These are phyloP conservation scores for Petrocephalus sullivani DNA, from an alignment of 2,797 vertebrate genomes.

Conservation along the genomic window DNA sequence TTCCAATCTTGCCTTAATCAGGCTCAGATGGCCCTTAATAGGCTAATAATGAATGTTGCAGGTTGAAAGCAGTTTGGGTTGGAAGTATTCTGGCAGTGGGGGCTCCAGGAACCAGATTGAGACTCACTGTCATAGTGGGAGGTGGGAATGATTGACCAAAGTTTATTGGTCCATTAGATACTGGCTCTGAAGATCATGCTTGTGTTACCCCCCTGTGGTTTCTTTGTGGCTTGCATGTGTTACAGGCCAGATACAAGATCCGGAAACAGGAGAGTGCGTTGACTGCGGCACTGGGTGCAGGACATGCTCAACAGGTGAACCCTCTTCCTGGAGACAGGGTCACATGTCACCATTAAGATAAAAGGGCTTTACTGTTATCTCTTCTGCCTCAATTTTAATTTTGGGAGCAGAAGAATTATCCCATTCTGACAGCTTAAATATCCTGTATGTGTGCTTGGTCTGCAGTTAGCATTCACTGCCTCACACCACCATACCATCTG, in stretches of 20 bases:
- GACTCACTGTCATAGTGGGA: neutral
- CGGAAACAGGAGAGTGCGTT: slow-evolving; percentile 68
- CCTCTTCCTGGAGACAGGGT: neutral
- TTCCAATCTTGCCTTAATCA: neutral
- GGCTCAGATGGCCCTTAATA: neutral
- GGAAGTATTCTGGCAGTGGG: neutral
- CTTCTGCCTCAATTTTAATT: neutral
- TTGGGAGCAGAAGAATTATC: neutral
- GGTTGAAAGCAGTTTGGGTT: neutral
- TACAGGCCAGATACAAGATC: slow-evolving; percentile 69
- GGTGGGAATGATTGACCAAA: neutral
- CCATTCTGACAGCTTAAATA: neutral
- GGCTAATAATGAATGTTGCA: neutral
- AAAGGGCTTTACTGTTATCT: neutral
- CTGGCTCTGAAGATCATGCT: neutral
- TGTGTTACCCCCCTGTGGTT: neutral
- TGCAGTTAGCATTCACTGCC: neutral
- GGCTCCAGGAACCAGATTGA: neutral
- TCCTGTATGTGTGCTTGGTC: neutral
- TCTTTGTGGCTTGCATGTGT: slow-evolving; percentile 26
- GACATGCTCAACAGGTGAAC: slow-evolving; percentile 64
- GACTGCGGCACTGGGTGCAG: slow-evolving; percentile 67
- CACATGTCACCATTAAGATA: slow-evolving; percentile 2
- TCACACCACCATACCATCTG: neutral
- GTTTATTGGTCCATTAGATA: neutral